A percentile compares a stretch with the other conserved stretches of the same genome.
These are phyloP conservation scores for Schizopygopsis pylzovi DNA, from an alignment of 2,797 vertebrate species.

Conservation along the genomic window DNA sequence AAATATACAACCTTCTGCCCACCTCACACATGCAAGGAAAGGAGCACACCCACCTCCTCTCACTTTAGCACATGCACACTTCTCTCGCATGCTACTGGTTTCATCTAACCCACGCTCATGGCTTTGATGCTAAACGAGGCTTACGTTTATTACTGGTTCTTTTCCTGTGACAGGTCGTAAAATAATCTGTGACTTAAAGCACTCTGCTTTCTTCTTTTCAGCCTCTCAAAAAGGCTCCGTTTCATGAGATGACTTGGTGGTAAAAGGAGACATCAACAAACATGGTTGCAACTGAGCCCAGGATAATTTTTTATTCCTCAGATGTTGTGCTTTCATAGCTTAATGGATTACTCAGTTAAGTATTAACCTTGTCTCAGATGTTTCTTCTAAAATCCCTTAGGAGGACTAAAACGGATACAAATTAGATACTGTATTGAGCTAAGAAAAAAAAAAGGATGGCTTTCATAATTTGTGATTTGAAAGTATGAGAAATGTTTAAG, in stretches of 20 bases:
- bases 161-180: slow-evolving; percentile 33
- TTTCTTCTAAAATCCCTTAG: not conserved
- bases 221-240: slow-evolving; percentile 11
- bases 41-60: slow-evolving; percentile 32
- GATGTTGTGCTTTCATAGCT: slow-evolving; percentile 13
- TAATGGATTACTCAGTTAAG: slow-evolving; percentile 4
- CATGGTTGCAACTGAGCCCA: slow-evolving; percentile 1
- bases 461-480: too few species aligned
- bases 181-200: slow-evolving; percentile 42
- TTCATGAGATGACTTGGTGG: not conserved
- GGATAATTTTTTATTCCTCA: not conserved
- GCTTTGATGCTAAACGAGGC: slow-evolving; percentile 44
- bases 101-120: slow-evolving; percentile 19
- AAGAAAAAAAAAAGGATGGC: too few species aligned
- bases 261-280: slow-evolving; percentile 36
- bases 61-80: slow-evolving; percentile 37
- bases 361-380: slow-evolving; percentile 6
- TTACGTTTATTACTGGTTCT: slow-evolving; percentile 39
- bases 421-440: not conserved
- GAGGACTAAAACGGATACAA: not conserved
- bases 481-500: not conserved
- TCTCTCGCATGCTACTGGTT: slow-evolving; percentile 37
- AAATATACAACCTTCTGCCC: slow-evolving; percentile 60
- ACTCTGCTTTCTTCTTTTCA: slow-evolving; percentile 22
- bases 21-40: slow-evolving; percentile 49